phyloP scores from a whole-genome alignment of 1,140 invertebrate genomes.

The Apis florea region DNA sequence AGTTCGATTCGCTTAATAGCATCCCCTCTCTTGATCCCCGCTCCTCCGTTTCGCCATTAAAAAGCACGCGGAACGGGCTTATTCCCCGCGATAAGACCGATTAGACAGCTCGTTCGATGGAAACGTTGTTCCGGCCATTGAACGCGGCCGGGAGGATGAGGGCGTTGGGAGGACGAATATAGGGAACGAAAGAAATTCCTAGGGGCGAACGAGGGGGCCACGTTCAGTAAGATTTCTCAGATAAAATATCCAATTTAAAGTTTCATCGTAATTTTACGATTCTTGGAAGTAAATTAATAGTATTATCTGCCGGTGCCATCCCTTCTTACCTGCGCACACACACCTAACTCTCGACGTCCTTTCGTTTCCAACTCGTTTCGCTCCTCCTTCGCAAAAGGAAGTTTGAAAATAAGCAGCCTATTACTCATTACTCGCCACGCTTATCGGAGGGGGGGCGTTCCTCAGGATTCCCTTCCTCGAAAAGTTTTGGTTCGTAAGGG shows the following conservation, averaged over 20 bases:
- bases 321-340: constrained; percentile 12
- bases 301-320: constrained; percentile 71
- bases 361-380: constrained; percentile 1
- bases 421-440: constrained; percentile 70
- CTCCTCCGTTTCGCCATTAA: constrained; percentile 40
- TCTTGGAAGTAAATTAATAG: constrained; percentile 78
- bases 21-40: constrained; percentile 27
- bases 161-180: background rate
- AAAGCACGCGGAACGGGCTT: constrained; percentile 41
- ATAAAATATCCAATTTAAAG: constrained; percentile 80
- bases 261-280: constrained; percentile 79
- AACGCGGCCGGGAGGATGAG: constrained; percentile 17
- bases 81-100: constrained; percentile 60
- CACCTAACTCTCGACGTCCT: constrained; percentile 4
- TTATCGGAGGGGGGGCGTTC: constrained; percentile 61
- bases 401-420: constrained; percentile 74
- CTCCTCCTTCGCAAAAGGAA: constrained; percentile 53
- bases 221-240: constrained; percentile 68
- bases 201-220: constrained; percentile 19
- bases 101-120: constrained; percentile 63
- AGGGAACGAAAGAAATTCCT: background rate
- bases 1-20: background rate
- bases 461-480: constrained; percentile 30
- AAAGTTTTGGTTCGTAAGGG: constrained; percentile 26
- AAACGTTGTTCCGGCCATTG: constrained; percentile 64